Evolutionary conservation across 2,113 vertebrate species (phyloP).

Genomic region (Thunnus maccoyii): DNA sequence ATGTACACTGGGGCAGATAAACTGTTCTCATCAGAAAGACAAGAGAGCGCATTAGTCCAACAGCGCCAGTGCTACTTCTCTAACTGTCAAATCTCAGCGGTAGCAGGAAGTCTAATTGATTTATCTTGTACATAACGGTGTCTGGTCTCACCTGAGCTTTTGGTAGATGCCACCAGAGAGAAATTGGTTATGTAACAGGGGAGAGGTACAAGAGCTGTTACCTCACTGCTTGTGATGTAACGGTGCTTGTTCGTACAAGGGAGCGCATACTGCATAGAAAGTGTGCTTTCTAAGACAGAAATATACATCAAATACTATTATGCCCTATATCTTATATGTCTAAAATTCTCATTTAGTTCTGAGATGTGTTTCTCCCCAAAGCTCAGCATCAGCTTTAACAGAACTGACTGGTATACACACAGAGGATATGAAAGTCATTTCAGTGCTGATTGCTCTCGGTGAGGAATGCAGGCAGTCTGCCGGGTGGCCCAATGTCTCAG

Average conservation of each 20-base stretch:
- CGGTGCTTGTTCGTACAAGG: neutral
- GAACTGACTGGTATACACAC: slow-evolving; percentile 24
- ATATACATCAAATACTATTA: neutral
- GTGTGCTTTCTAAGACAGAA: neutral
- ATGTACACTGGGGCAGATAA: neutral
- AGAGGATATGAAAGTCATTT: slow-evolving; percentile 6
- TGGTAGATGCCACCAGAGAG: slow-evolving; percentile 27
- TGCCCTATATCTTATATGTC: neutral
- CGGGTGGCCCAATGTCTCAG: slow-evolving; percentile 23
- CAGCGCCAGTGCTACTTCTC: neutral
- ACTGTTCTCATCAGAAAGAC: slow-evolving; percentile 22
- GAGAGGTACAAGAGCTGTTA: slow-evolving; percentile 16
- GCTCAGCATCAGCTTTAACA: slow-evolving; percentile 27
- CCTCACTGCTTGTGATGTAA: slow-evolving; percentile 56
- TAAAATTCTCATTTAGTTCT: slow-evolving; percentile 25
- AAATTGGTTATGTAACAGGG: slow-evolving; percentile 46
- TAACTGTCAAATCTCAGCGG: slow-evolving; percentile 6
- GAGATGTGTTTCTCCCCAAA: neutral
- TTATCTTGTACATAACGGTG: slow-evolving; percentile 38
- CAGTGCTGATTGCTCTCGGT: slow-evolving; percentile 8
- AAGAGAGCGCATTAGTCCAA: neutral
- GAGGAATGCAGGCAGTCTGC: slow-evolving; percentile 13
- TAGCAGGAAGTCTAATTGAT: slow-evolving; percentile 50
- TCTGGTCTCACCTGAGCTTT: slow-evolving; percentile 19
- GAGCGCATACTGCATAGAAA: slow-evolving; percentile 6